These are phyloP conservation scores for Paragorgia papillata DNA, from an alignment of 92 coral and sea anemone species.

Conservation along the genomic window DNA sequence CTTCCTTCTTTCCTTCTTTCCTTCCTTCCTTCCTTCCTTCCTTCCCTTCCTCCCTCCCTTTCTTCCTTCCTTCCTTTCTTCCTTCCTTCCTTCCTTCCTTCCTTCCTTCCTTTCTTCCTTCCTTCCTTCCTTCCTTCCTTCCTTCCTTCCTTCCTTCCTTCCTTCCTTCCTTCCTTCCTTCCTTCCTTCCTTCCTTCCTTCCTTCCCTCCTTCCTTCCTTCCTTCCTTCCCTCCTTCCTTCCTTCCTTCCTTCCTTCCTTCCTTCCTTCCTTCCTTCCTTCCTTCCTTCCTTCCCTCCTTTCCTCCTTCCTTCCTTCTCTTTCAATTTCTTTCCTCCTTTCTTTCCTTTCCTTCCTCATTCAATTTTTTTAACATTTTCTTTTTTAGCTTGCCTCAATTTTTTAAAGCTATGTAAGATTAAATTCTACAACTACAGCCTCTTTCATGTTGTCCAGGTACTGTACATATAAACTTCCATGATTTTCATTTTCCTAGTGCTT, in stretches of 20 bases:
- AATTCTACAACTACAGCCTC: conserved; percentile 88
- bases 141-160: conserved; percentile 14
- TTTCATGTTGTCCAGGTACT: conserved; percentile 92
- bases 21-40: conserved; percentile 18
- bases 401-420: conserved; percentile 89
- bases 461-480: background rate
- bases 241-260: background rate
- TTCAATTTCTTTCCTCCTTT: conserved; percentile 8
- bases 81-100: background rate
- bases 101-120: conserved; percentile 5
- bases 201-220: conserved; percentile 15
- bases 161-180: conserved; percentile 2
- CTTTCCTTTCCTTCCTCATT: conserved; percentile 69
- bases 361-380: conserved; percentile 73
- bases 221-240: conserved; percentile 7
- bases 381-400: conserved; percentile 88
- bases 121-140: conserved; percentile 14
- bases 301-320: conserved; percentile 11
- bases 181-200: background rate
- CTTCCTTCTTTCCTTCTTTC: background rate
- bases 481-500: background rate
- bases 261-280: conserved; percentile 16
- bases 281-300: conserved; percentile 25
- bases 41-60: conserved; percentile 7
- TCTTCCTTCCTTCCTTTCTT: conserved; percentile 4